Conservation (phyloP, 2,888 invertebrate genomes). For the Perithous albicinctus region DNA sequence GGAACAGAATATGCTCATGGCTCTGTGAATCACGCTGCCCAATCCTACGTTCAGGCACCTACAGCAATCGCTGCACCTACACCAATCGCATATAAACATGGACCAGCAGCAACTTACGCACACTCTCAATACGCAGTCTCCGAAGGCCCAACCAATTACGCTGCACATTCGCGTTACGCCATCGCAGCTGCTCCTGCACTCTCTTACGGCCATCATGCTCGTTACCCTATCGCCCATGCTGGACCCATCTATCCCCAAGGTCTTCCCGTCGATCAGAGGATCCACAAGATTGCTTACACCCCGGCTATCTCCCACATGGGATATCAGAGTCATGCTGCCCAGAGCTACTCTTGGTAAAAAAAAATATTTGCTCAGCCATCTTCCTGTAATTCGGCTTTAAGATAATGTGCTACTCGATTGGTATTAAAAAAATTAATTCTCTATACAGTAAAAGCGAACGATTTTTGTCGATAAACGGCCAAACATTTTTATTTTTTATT, state of each 20-base stretch:
- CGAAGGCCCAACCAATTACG: conserved; percentile 58
- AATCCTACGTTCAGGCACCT: conserved; percentile 39
- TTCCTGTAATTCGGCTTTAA: background rate
- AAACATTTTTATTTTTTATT: too few relatives aligned
- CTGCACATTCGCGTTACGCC: conserved; percentile 58
- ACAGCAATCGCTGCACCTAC: conserved; percentile 23
- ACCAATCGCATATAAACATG: conserved; percentile 58
- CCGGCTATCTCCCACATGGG: conserved; percentile 53
- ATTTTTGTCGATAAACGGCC: too few relatives aligned
- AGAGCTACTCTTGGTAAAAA: conserved; percentile 59
- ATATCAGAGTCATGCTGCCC: conserved; percentile 52
- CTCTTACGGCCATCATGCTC: conserved; percentile 50
- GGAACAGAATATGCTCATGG: conserved; percentile 49
- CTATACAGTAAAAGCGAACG: too few relatives aligned
- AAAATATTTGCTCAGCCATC: background rate
- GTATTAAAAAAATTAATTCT: too few relatives aligned
- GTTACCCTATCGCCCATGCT: conserved; percentile 35
- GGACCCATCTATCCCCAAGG: conserved; percentile 11
- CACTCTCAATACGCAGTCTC: conserved; percentile 63
- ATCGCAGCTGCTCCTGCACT: conserved; percentile 49
- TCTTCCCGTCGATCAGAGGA: conserved; percentile 12
- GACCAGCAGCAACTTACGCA: conserved; percentile 45
- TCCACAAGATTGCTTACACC: conserved; percentile 58
- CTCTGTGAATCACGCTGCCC: conserved; percentile 16
- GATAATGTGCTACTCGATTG: too few relatives aligned